Base-by-base conservation (phyloP, 2,113 vertebrate species). In the Rhadina sibilatrix region DNA sequence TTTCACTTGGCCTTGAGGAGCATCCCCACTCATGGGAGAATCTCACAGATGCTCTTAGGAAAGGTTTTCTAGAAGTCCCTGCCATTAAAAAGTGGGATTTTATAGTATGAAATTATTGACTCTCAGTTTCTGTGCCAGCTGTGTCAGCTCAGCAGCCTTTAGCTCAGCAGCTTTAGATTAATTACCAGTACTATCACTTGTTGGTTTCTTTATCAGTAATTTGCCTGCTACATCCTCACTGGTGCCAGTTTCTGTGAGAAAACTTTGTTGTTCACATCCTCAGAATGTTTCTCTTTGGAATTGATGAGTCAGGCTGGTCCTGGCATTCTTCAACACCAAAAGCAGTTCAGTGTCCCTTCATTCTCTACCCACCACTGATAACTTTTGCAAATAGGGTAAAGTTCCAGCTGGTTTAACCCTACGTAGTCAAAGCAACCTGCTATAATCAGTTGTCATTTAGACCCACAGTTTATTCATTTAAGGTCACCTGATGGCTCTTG, bases 281-380 rank as follows among this genome's bases (percentile, higher is more conserved):
- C 60, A 52, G 50, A 37, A 56, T 13, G 18, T 64, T 72, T 57
- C 27, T 23, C 31, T 89, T 65, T 28, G 31, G 59, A 37, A 50
- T 16, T 37, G 68, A 7, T 33, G 30, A 18, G 14, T 28, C 86
- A 57, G 59, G 25, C 59, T 57, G 50, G 10, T 80, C 50, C 35
- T 0, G 0, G 21, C 0, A 0, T 57, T 72, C 59, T 33, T 64
- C 59, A 42, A 15, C 42, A 49, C 59, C 42, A 56, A 23, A 49
- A 64, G 42, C 35, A 72, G 17, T 37, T 27, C 22, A 19, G 24
- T 10, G 12, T 49, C 60, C 33, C 52, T 44, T 37, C 44, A 8
- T 46, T 81, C 52, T 74, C 44, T 50, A 12, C 16, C 46, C 37
- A 52, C 37, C 60, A 65, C 44, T 44, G 15, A 27, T 33, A 81